A percentile compares a stretch with the other conserved stretches of the same genome.
Evolutionary conservation across 2,113 vertebrate genomes (phyloP).

Genomic region (Delphinapterus leucas): DNA sequence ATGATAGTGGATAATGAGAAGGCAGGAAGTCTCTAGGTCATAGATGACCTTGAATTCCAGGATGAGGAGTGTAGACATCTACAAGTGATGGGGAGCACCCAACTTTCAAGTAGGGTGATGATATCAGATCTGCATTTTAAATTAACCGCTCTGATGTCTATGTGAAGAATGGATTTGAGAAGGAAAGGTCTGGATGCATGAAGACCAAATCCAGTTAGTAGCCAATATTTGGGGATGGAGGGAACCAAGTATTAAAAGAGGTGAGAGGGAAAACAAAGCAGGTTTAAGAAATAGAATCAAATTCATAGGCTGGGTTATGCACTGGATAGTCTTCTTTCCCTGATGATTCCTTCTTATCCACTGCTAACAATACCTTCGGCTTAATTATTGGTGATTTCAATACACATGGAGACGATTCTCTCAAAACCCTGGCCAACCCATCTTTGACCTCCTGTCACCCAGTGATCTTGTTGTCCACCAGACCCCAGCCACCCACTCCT

Average conservation of each 20-base stretch:
- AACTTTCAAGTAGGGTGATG: rapidly evolving
- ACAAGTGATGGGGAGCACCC: too few relatives aligned
- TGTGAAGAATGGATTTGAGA: not conserved
- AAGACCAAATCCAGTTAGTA: not conserved
- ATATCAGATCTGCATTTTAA: not conserved
- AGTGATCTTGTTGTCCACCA: not conserved
- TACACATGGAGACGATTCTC: not conserved
- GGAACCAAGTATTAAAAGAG: not conserved
- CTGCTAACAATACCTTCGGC: not conserved
- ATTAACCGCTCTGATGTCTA: not conserved
- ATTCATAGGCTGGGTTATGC: not conserved
- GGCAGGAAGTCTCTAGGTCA: not conserved
- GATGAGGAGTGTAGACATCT: not conserved
- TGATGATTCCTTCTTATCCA: not conserved
- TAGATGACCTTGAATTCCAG: not conserved
- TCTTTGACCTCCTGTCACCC: too few relatives aligned
- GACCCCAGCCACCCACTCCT: not conserved
- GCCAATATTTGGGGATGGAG: not conserved
- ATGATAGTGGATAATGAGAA: not conserved
- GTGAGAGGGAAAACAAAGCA: not conserved
- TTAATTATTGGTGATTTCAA: not conserved
- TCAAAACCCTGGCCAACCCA: too few relatives aligned
- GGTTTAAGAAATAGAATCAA: not conserved
- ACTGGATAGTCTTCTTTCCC: not conserved
- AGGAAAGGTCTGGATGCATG: not conserved